Evolutionary conservation across 2,888 invertebrate species (phyloP).

Genomic region (Sinotaia quadrata): DNA sequence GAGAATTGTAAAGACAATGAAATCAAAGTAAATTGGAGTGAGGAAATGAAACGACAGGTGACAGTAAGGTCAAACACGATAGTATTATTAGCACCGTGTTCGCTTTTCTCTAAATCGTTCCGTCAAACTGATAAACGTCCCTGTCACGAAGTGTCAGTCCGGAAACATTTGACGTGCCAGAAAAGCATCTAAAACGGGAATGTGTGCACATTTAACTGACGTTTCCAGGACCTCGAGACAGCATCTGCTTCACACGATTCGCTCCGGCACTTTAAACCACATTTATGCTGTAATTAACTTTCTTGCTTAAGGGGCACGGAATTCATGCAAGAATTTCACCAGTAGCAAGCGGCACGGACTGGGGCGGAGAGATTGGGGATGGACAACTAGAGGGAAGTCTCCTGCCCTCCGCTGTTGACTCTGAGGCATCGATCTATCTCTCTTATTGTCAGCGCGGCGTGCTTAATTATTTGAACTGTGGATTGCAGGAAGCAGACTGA

Average conservation of each 20-base stretch:
- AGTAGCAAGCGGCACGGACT: background rate
- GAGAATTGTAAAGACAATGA: no score
- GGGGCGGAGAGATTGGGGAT: background rate
- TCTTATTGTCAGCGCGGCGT: background rate
- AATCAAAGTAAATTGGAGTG: no score
- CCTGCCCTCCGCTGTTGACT: background rate
- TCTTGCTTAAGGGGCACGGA: background rate
- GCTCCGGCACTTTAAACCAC: constrained; percentile 4
- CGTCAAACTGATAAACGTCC: no score
- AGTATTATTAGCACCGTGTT: no score
- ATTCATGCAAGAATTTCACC: background rate
- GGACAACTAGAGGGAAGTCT: background rate
- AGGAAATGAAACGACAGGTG: no score
- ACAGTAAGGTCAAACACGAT: no score
- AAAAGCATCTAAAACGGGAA: no score
- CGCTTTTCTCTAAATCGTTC: no score
- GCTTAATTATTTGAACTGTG: constrained; percentile 20
- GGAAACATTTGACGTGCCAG: no score
- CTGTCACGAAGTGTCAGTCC: no score
- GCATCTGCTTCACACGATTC: background rate
- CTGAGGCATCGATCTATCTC: constrained; percentile 6
- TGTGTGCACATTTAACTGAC: no score
- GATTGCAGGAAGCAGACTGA: background rate
- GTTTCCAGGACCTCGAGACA: no score
- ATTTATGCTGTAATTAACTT: constrained; percentile 3